phyloP scores from a whole-genome alignment of 2,888 invertebrate genomes.

The Digitonthophagus gazella region DNA sequence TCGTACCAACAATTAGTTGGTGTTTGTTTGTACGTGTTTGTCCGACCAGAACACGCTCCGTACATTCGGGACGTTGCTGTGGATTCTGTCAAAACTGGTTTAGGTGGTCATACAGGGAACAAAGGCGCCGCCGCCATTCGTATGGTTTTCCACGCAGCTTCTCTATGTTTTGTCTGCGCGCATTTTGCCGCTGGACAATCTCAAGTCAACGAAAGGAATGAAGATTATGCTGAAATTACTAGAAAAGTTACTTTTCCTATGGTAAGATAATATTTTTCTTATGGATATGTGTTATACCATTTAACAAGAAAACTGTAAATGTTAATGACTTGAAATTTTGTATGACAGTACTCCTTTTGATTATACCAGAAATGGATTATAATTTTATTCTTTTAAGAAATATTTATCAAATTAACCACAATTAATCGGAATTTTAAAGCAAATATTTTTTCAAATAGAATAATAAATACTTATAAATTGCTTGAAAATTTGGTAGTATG shows the following conservation, averaged over 20 bases:
- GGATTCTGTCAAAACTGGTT: conserved; percentile 96
- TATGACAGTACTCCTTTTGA: too few relatives aligned
- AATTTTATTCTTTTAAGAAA: too few relatives aligned
- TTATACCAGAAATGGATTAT: too few relatives aligned
- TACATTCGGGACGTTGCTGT: conserved; percentile 90
- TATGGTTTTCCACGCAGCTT: conserved; percentile 87
- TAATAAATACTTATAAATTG: too few relatives aligned
- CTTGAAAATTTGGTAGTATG: too few relatives aligned
- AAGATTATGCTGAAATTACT: conserved; percentile 94
- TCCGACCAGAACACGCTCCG: conserved; percentile 84
- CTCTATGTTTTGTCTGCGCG: conserved; percentile 96
- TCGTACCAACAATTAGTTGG: conserved; percentile 96
- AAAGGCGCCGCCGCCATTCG: conserved; percentile 95
- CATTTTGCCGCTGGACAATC: conserved; percentile 99
- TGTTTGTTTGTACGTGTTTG: conserved; percentile 94
- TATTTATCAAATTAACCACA: too few relatives aligned
- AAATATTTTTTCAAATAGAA: too few relatives aligned
- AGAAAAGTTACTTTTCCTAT: conserved; percentile 87
- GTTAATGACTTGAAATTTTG: too few relatives aligned
- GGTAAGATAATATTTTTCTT: conserved; percentile 49
- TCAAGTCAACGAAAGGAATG: conserved; percentile 91
- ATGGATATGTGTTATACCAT: too few relatives aligned
- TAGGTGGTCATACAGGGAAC: conserved; percentile 96
- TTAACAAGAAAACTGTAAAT: too few relatives aligned
- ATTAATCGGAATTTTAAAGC: too few relatives aligned